These are phyloP conservation scores for Pogonophryne albipinna DNA, from an alignment of 2,797 vertebrate species.

Conservation along the genomic window DNA sequence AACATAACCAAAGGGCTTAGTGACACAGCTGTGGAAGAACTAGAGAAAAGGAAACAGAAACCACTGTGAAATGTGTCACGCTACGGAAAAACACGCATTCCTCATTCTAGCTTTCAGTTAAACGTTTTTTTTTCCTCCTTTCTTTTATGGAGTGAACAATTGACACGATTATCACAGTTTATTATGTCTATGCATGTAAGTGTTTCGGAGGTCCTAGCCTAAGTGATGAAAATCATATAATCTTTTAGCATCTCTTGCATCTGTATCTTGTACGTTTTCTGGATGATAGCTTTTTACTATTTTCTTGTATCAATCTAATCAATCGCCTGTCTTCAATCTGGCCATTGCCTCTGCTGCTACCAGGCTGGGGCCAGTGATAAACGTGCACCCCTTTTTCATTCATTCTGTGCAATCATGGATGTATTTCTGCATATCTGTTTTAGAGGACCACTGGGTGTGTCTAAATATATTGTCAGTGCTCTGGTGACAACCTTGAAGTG, in stretches of 20 bases:
- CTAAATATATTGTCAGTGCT: neutral
- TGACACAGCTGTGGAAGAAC: conserved; percentile 56
- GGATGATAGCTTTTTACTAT: neutral
- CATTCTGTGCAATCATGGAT: neutral
- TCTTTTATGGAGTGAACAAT: neutral
- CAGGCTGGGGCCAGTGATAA: neutral
- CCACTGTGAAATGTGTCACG: conserved; percentile 28
- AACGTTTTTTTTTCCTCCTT: neutral
- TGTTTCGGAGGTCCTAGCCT: neutral
- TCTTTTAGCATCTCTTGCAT: neutral
- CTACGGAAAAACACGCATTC: conserved; percentile 19
- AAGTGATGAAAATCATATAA: too few relatives aligned
- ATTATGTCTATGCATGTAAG: conserved; percentile 6
- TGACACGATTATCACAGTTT: neutral
- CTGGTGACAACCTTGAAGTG: neutral
- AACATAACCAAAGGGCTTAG: conserved; percentile 40
- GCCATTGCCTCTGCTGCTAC: neutral
- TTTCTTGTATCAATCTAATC: neutral
- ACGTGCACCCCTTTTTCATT: neutral
- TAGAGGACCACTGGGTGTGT: neutral
- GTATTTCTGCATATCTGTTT: neutral
- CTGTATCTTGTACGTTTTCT: neutral
- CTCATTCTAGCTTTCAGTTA: conserved; percentile 1
- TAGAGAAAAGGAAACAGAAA: conserved; percentile 43
- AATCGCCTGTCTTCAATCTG: too few relatives aligned